These are phyloP conservation scores for Pachyseris speciosa DNA, from an alignment of 64 coral and sea anemone species.

Conservation along the genomic window DNA sequence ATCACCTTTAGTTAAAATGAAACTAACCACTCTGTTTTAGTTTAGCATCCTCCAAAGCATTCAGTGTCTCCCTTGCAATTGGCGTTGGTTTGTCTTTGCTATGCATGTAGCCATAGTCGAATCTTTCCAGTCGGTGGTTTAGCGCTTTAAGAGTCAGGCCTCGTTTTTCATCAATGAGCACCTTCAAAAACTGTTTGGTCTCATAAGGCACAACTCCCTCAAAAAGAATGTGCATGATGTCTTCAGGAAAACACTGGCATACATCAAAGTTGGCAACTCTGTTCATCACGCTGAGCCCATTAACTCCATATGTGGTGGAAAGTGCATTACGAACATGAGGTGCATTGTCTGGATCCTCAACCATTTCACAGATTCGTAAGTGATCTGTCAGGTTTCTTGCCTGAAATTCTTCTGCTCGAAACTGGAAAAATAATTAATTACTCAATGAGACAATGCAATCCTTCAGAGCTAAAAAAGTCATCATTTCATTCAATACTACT, in stretches of 20 bases:
- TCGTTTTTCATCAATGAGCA: slow-evolving; percentile 41
- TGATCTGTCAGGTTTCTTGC: slow-evolving; percentile 27
- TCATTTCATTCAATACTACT: background rate
- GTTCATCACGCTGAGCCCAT: slow-evolving; percentile 49
- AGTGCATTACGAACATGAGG: slow-evolving; percentile 15
- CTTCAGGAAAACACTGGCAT: slow-evolving; percentile 53
- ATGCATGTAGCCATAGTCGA: slow-evolving; percentile 62
- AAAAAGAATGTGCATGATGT: slow-evolving; percentile 64
- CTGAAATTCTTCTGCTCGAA: slow-evolving; percentile 44
- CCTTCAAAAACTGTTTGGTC: slow-evolving; percentile 44
- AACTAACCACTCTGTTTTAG: slow-evolving; percentile 59
- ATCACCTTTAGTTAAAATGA: background rate
- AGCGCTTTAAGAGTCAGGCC: slow-evolving; percentile 45
- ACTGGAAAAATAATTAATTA: slow-evolving; percentile 17
- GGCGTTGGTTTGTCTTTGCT: slow-evolving; percentile 60
- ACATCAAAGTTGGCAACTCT: slow-evolving; percentile 49
- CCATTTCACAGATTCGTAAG: slow-evolving; percentile 20
- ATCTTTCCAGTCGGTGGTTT: slow-evolving; percentile 43
- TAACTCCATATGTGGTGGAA: slow-evolving; percentile 54
- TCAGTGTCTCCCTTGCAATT: slow-evolving; percentile 54
- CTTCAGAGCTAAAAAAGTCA: background rate
- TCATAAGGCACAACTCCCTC: slow-evolving; percentile 61
- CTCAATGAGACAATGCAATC: background rate
- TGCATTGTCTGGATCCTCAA: slow-evolving; percentile 47
- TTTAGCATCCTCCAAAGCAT: slow-evolving; percentile 48